Conservation (phyloP, 1,140 invertebrate genomes). For the Apis laboriosa region DNA sequence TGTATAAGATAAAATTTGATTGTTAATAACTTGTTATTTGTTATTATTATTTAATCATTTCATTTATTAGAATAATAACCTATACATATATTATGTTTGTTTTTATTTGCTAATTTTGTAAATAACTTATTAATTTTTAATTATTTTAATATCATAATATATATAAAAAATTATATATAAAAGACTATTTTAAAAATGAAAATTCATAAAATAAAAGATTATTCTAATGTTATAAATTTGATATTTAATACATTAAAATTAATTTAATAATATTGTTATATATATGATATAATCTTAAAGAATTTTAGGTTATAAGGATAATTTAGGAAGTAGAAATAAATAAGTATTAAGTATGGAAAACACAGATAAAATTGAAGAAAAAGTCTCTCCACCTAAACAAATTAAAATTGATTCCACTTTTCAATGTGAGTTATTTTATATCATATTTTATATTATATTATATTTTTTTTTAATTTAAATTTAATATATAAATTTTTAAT, state of each 20-base stretch:
- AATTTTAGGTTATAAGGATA: not conserved
- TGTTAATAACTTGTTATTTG: not conserved
- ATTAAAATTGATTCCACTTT: conserved; percentile 48
- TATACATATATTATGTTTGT: not conserved
- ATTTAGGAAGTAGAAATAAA: not conserved
- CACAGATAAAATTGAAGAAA: conserved; percentile 19
- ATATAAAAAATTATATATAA: not conserved
- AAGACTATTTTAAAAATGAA: too few relatives aligned
- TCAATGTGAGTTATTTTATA: conserved; percentile 34
- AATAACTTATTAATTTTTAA: not conserved
- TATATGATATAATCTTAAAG: not conserved
- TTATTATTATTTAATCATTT: not conserved
- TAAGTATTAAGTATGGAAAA: conserved; percentile 15
- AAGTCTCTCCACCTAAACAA: conserved; percentile 61
- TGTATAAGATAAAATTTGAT: not conserved
- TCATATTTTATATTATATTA: too few relatives aligned
- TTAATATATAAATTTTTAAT: not conserved
- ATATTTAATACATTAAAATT: too few relatives aligned
- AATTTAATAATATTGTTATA: too few relatives aligned
- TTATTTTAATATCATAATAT: not conserved
- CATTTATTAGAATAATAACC: not conserved
- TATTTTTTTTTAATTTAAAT: not conserved
- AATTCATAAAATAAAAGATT: too few relatives aligned
- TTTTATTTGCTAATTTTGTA: not conserved
- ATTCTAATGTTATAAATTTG: too few relatives aligned